Conservation (phyloP, 2,113 vertebrate species). For the Pangasianodon hypophthalmus region DNA sequence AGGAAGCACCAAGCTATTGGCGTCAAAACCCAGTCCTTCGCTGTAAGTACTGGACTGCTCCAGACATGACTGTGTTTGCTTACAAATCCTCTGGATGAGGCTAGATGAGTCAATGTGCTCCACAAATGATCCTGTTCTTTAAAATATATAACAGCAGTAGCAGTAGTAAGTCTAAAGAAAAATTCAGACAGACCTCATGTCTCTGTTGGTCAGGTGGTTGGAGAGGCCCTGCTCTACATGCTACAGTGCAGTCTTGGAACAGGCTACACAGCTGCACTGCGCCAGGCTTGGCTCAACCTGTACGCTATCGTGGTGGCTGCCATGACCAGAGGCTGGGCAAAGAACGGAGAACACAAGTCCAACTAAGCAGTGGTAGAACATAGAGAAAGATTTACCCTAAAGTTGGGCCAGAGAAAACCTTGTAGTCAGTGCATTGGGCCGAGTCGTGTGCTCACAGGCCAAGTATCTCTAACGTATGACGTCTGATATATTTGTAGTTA, state of each 20-base stretch:
- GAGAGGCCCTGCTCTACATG: conserved; percentile 91
- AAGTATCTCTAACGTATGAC: conserved; percentile 19
- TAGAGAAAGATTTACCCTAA: conserved; percentile 16
- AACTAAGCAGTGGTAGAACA: conserved; percentile 65
- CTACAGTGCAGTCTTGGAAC: conserved; percentile 87
- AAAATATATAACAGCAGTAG: neutral
- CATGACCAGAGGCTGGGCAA: conserved; percentile 85
- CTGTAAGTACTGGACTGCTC: conserved; percentile 71
- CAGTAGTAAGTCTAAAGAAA: conserved; percentile 27
- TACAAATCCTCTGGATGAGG: conserved; percentile 5
- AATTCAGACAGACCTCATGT: conserved; percentile 14
- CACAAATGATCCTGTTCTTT: neutral
- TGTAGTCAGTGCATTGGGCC: neutral
- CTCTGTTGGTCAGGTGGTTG: conserved; percentile 77
- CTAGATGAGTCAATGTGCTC: neutral
- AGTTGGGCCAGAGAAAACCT: neutral
- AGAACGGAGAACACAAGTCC: conserved; percentile 74
- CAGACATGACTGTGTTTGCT: neutral
- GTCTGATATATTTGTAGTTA: conserved; percentile 35
- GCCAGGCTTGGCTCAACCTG: conserved; percentile 89
- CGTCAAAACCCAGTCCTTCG: conserved; percentile 87
- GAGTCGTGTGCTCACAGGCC: conserved; percentile 27
- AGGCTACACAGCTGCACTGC: conserved; percentile 79
- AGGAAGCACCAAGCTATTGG: conserved; percentile 88
- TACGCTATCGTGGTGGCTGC: conserved; percentile 84